Evolutionary conservation across 1,140 invertebrate species (phyloP), one percentile per base, ranked within the genome.

Genomic region (Ceratitis capitata): DNA sequence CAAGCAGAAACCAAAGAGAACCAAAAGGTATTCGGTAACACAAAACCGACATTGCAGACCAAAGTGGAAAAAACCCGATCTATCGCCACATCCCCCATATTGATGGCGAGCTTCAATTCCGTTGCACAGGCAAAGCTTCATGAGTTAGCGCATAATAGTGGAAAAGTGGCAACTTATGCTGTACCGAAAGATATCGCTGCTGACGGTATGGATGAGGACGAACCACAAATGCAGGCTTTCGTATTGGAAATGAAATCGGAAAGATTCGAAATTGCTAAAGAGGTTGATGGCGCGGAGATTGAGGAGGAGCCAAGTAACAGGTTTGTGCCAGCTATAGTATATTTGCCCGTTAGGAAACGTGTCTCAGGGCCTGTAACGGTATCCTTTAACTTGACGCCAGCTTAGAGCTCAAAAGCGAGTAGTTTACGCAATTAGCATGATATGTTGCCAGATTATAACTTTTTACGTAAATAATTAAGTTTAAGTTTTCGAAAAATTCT

Each of bases 331-430:
- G 97, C 97, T 84, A 93, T 98, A 85, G 97, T 98, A 89, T 98
- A 98, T 92, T 94, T 98, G 90, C 98, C 98, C 58, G 97, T 98
- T 85, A 95, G 96, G 87, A 95, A 96, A 87, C 95, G 96, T 91
- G 94, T 98, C 87, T 95, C 94, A 88, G 94, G 95, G 89, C 94
- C 95, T 85, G 94, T 98, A 87, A 97, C 96, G 85, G 95, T 97
- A 84, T 97, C 97, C 90, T 98, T 98, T 92, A 97, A 95, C 88
- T 95, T 99, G 83, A 98, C 96, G 89, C 97, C 97, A 86, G 96
- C 97, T 93, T 98, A 95, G 90, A 32, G n/a, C 29, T 29, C 45
- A n/a, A 49, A 19, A 16, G 49, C 16, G 32, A 10, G 47, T 35
- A 6, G 4, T 49, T 83, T 53, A 49, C 29, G 23, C 29, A 83